Percentiles rank a stretch among this genome's conserved stretches.
Conservation (phyloP, 2,888 invertebrate genomes). For the Dione juno region DNA sequence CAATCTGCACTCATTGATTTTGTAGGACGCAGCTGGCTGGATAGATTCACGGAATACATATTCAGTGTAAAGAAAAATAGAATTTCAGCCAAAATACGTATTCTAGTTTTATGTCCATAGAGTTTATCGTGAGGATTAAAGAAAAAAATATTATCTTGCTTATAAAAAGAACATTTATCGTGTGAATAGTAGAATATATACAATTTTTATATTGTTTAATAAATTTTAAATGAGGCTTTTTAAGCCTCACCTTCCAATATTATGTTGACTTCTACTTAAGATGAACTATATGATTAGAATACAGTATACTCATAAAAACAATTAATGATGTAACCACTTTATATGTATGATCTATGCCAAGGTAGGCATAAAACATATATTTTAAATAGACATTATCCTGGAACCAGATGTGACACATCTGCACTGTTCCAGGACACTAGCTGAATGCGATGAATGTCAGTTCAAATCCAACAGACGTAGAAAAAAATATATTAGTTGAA, state of each 20-base stretch:
- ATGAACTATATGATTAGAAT: no score
- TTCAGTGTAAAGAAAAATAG: slow-evolving; percentile 47
- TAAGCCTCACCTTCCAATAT: no score
- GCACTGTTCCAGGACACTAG: background rate
- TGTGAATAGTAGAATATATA: no score
- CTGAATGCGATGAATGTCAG: background rate
- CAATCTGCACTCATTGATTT: slow-evolving; percentile 47
- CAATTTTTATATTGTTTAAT: no score
- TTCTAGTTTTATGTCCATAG: slow-evolving; percentile 50
- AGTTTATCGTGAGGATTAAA: slow-evolving; percentile 24
- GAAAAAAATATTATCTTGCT: background rate
- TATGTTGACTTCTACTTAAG: no score
- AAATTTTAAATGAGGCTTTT: no score
- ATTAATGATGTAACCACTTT: no score
- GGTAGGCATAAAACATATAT: background rate
- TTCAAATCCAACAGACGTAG: background rate
- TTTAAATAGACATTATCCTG: background rate
- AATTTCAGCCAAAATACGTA: slow-evolving; percentile 55
- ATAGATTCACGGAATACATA: slow-evolving; percentile 45
- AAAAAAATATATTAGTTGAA: no score
- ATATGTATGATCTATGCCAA: no score
- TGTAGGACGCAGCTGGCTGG: slow-evolving; percentile 47
- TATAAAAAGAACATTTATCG: background rate
- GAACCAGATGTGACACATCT: no score
- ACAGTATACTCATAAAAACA: no score